Conservation (phyloP, 2,888 invertebrate species). For the Iselma pallidipennis region DNA sequence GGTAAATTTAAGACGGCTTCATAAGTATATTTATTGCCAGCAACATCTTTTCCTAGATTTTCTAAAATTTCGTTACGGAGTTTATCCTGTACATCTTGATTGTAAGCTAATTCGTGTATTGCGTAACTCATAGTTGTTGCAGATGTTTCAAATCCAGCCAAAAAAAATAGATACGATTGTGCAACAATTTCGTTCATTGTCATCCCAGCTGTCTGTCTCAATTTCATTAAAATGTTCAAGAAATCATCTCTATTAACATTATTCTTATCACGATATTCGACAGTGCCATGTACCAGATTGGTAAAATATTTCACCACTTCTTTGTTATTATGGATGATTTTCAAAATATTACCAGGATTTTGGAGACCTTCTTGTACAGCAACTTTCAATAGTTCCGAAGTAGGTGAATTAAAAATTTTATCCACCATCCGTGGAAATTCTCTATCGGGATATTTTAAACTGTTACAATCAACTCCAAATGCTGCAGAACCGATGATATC, state of each 20-base stretch:
- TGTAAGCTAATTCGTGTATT: constrained; percentile 14
- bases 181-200: constrained; percentile 9
- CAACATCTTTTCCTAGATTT: constrained; percentile 8
- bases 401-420: constrained; percentile 5
- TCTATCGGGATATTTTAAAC: constrained; percentile 9
- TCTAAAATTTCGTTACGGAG: constrained; percentile 11
- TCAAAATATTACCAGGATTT: constrained; percentile 15
- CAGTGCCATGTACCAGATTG: neutral
- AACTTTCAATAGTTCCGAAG: constrained; percentile 7
- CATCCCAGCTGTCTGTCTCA: constrained; percentile 10
- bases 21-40: constrained; percentile 10
- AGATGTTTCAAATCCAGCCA: constrained; percentile 15
- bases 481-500: constrained; percentile 13
- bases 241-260: constrained; percentile 9
- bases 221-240: constrained; percentile 8
- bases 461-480: constrained; percentile 13
- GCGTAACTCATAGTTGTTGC: constrained; percentile 9
- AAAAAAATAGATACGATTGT: constrained; percentile 11
- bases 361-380: constrained; percentile 7
- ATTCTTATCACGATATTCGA: constrained; percentile 11
- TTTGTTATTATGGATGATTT: neutral
- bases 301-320: constrained; percentile 3
- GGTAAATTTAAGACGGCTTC: constrained; percentile 15
- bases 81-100: constrained; percentile 12
- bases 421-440: constrained; percentile 1